phyloP scores from a whole-genome alignment of 2,113 vertebrate genomes.

The Leucopsar rothschildi region DNA sequence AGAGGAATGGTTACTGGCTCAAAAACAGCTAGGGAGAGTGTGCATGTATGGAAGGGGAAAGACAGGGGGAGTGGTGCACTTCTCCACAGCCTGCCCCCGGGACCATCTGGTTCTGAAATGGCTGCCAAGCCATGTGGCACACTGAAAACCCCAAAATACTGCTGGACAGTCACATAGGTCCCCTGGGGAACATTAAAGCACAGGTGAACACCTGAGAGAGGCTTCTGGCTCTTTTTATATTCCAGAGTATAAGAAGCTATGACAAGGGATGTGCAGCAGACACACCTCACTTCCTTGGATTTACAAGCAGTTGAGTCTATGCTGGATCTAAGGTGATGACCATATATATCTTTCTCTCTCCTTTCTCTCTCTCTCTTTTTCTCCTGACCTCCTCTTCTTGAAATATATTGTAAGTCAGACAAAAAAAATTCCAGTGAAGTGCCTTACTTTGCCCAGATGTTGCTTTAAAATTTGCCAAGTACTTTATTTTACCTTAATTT shows the following conservation, averaged over 20 bases:
- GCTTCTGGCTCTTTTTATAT: background rate
- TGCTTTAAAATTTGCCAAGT: background rate
- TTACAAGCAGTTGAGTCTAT: background rate
- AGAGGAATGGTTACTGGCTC: background rate
- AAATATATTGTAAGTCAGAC: background rate
- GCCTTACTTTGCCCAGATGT: background rate
- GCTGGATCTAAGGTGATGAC: background rate
- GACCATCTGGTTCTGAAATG: background rate
- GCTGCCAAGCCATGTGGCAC: background rate
- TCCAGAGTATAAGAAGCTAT: background rate
- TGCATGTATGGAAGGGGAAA: accelerated
- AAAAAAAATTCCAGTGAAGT: background rate
- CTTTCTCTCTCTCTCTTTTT: background rate
- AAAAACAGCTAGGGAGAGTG: background rate
- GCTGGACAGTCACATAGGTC: background rate
- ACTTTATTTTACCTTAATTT: background rate
- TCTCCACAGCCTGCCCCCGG: background rate
- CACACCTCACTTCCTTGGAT: background rate
- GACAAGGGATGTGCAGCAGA: background rate
- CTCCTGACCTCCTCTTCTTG: background rate
- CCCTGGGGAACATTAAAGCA: background rate
- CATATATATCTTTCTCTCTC: background rate
- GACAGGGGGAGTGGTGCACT: too few relatives aligned
- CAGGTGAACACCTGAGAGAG: too few relatives aligned
- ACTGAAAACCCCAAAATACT: background rate